Conservation (phyloP, 1,140 invertebrate genomes). For the Chymomyza costata region DNA sequence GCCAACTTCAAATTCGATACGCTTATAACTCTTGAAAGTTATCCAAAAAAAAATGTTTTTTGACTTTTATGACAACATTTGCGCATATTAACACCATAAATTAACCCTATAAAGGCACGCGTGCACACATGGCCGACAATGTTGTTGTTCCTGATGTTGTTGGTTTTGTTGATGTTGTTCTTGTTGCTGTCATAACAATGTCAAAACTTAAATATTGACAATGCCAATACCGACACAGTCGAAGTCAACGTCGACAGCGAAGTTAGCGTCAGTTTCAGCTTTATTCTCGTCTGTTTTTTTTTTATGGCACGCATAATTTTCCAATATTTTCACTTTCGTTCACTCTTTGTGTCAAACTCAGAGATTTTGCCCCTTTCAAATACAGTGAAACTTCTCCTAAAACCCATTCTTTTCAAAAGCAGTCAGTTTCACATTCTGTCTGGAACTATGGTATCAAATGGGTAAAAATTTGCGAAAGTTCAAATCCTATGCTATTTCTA, state of each 20-base stretch:
- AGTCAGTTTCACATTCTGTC: too few relatives aligned
- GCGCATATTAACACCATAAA: conserved; percentile 69
- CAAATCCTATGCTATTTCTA: too few relatives aligned
- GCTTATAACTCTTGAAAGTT: conserved; percentile 36
- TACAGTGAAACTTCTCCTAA: conserved; percentile 10
- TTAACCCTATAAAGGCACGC: conserved; percentile 44
- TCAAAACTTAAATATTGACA: conserved; percentile 73
- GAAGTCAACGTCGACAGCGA: conserved; percentile 12
- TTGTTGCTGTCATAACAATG: conserved; percentile 55
- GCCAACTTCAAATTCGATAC: conserved; percentile 15
- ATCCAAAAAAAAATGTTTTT: conserved; percentile 43
- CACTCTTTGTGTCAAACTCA: conserved; percentile 43
- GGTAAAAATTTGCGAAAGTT: too few relatives aligned
- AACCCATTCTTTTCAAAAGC: too few relatives aligned
- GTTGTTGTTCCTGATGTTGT: not conserved
- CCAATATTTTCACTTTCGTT: conserved; percentile 48
- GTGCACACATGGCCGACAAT: conserved; percentile 29
- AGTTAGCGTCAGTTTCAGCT: conserved; percentile 6
- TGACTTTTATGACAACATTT: conserved; percentile 70
- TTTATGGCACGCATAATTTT: conserved; percentile 67
- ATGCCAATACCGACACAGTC: conserved; percentile 42
- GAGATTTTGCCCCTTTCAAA: conserved; percentile 58
- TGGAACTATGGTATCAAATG: too few relatives aligned
- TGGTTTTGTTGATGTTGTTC: conserved; percentile 25
- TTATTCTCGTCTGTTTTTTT: conserved; percentile 37